Evolutionary conservation across 2,888 invertebrate genomes (phyloP), one percentile per base, ranked within the genome.

Genomic region (Nysson spinosus): DNA sequence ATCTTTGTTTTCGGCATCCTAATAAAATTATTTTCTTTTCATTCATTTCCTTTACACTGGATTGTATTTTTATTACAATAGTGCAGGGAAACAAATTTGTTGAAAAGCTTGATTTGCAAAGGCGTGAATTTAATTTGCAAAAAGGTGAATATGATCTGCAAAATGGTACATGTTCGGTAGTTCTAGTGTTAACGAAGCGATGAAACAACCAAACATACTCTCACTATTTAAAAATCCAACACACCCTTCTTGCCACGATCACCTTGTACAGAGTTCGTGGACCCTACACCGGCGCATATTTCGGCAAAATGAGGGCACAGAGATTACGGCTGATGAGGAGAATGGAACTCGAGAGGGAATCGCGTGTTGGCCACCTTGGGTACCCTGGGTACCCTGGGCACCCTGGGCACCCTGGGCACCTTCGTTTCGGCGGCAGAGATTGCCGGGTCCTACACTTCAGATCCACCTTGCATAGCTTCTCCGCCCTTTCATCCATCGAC

Each of bases 381-480:
- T 65, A 69, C 60, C 62, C 66, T 69, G 65, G 57, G 74, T 73
- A 69, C 66, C 61, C 46, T 71, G 75, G 63, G n/a, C n/a, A n/a
- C n/a, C n/a, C 47, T 63, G 51, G 52, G 50, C 54, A 61, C 51
- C 37, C 51, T 62, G 72, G 62, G 58, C 62, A 69, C 60, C 62
- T 68, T 69, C 67, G 57, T 76, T 73, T 70, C 66, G 63, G 49
- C 72, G 75, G 63, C 69, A 69, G 73, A 75, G 40, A 40, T 40
- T 40, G 39, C 34, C 40, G 30, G 49, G 49, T 50, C 35, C 54
- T 50, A 50, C 50, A 43, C 57, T 47, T 52, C 43, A 47, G 47
- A 56, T 56, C 57, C 50, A 56, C 39, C 49, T 42, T 19, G 47
- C 28, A 42, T 12, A 51, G 51, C 34, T 58, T 54, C 56, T 32